Evolutionary conservation across 1,140 invertebrate species (phyloP), one percentile per base, ranked within the genome.

Genomic region (Drosophila aff.): DNA sequence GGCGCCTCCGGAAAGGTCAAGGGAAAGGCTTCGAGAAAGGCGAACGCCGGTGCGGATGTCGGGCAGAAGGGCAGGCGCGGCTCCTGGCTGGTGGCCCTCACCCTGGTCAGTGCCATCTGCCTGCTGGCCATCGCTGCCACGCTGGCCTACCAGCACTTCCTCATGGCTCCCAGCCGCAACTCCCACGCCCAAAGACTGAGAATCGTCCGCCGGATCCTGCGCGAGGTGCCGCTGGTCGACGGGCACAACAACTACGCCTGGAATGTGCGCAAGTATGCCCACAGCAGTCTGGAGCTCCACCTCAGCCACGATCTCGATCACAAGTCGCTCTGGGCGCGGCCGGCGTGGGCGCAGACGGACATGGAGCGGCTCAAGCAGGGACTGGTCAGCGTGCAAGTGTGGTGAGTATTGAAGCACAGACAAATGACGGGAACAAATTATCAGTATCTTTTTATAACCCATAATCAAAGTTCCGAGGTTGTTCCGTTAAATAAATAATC

Each of bases 211-310:
- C 93, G 94, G 44, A 94, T 95, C 79, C 93, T 95, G 68, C 94
- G 94, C 59, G 95, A 95, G 63, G 94, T 94, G 15, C 95, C 95
- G 10, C 93, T 95, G 28, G 92, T 93, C 64, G 95, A 95, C 93
- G 97, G 97, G 57, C 97, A 98, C 93, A 98, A 98, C 93, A 97
- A 98, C 93, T 95, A 98, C 86, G 96, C 97, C 44, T 97, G 96
- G 96, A 97, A 97, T 89, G 95, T 97, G 71, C 94, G 96, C 74
- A 96, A 96, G 86, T 96, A 96, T 92, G 95, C 96, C 66, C 95
- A 97, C 93, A 98, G 97, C 93, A 96, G 96, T 92, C 94, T 98
- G 50, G 95, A 95, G 49, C 94, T 95, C 64, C 97, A 98, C 93
- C 94, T 98, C 64, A 96, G 95, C 82, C 87, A 92, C 41, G 96